A percentile compares a stretch with the other conserved stretches of the same genome.
Conservation (phyloP, 2,797 vertebrate species). For the Cossypha dichroa region DNA sequence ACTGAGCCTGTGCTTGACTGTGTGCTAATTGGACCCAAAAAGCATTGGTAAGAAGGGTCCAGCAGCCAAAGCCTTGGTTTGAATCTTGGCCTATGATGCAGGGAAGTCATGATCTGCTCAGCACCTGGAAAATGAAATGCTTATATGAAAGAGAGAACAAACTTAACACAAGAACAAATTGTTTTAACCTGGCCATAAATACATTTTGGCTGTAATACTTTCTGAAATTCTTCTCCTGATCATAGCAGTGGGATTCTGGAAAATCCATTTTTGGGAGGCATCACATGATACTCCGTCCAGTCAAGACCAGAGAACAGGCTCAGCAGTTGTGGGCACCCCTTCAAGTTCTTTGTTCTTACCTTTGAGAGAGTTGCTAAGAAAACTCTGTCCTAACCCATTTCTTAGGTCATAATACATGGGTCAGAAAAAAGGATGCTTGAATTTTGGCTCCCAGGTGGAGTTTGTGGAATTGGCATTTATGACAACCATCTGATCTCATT, state of each 20-base stretch:
- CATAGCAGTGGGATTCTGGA: background rate
- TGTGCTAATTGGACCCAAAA: conserved; percentile 35
- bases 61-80: background rate
- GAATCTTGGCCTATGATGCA: background rate
- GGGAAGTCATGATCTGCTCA: background rate
- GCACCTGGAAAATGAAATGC: conserved; percentile 14
- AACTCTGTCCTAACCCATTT: background rate
- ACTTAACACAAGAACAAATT: background rate
- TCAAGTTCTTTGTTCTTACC: background rate
- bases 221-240: background rate
- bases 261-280: background rate
- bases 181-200: conserved; percentile 13
- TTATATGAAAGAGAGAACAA: background rate
- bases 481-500: conserved; percentile 9
- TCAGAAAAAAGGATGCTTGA: background rate
- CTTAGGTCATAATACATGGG: background rate
- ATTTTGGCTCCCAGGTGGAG: background rate
- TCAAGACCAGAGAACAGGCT: background rate
- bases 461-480: background rate
- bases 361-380: background rate
- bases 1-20: background rate
- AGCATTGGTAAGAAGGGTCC: background rate
- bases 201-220: background rate
- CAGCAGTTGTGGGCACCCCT: background rate
- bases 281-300: background rate